phyloP scores from a whole-genome alignment of 2,888 invertebrate genomes.

The Plagodis pulveraria region DNA sequence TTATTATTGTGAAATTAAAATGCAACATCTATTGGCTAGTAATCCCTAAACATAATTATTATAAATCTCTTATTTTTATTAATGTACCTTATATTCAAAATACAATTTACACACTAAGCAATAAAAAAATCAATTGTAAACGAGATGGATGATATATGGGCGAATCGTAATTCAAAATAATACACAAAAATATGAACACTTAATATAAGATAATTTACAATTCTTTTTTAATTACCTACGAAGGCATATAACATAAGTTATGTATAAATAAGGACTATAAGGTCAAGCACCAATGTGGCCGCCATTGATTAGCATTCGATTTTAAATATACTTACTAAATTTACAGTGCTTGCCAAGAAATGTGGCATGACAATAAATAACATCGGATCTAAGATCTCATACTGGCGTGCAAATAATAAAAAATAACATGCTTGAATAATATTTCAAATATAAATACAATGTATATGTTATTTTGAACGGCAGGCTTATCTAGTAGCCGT shows the following conservation, averaged over 20 bases:
- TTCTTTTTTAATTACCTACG: conserved; percentile 12
- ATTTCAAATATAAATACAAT: no score
- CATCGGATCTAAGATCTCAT: not conserved
- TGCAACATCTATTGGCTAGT: conserved; percentile 62
- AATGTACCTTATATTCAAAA: conserved; percentile 65
- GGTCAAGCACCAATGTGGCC: conserved; percentile 68
- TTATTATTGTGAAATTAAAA: conserved; percentile 59
- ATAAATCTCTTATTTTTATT: conserved; percentile 60
- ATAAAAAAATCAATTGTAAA: conserved; percentile 67
- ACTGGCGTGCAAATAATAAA: no score
- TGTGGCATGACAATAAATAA: not conserved
- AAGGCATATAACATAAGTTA: conserved; percentile 17
- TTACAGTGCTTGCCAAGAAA: conserved; percentile 24
- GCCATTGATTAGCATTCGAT: conserved; percentile 56
- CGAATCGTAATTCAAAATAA: conserved; percentile 50
- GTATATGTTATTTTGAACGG: no score
- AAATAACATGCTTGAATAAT: no score
- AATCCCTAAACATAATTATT: conserved; percentile 51
- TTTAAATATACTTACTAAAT: conserved; percentile 40
- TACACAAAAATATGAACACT: conserved; percentile 29
- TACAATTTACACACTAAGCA: conserved; percentile 63
- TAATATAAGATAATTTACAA: conserved; percentile 28
- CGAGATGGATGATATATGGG: conserved; percentile 69
- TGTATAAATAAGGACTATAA: conserved; percentile 28
- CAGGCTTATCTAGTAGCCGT: no score